Base-by-base conservation (phyloP, 2,113 vertebrate genomes). In the Cyprinodon tularosa region DNA sequence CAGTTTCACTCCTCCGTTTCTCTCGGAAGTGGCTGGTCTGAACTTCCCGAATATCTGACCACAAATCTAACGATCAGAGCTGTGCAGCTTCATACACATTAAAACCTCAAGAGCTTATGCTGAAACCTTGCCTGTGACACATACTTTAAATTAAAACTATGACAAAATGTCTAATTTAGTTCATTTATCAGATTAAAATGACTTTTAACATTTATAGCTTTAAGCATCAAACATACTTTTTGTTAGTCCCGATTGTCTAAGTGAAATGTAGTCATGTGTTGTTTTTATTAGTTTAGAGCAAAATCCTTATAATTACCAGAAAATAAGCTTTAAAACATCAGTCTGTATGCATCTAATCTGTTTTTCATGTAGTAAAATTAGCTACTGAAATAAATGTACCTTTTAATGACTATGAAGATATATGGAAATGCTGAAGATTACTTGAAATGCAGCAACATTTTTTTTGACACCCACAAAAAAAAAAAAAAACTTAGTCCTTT, bases 41-140 rank as follows among this genome's bases (percentile, higher is more conserved):
- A 71, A 71, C 63, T 81, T 75, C 71, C 62, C 50, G 38, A 10
- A 66, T 83, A 66, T 66, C 53, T 73, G 62, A 78, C 63, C 83
- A 78, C 67, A 64, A 12, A 71, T 60, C 53, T 47, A 81, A 71
- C 78, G 12, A 50, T 61, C 42, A 47, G 60, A 50, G 12, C 4
- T 4, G 36, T 44, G 61, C 4, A 40, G 20, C 20, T 12, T 11
- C 76, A 14, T 36, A 7, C 3, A 39, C 3, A 47, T 68, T 76
- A 64, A 66, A 63, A 47, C 2, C 0, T 37, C 44, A 39, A 40
- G 68, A 0, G 2, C 37, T 39, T 42, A 22, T 29, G 75, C 8
- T 78, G 68, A 66, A 29, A 36, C 44, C 11, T 59, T 39, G 0
- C n/a, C 11, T 10, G 29, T 29, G 29, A 29, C 29, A 29, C 29